Evolutionary conservation across 2,797 vertebrate genomes (phyloP).

Genomic region (Acropternis orthonyx): DNA sequence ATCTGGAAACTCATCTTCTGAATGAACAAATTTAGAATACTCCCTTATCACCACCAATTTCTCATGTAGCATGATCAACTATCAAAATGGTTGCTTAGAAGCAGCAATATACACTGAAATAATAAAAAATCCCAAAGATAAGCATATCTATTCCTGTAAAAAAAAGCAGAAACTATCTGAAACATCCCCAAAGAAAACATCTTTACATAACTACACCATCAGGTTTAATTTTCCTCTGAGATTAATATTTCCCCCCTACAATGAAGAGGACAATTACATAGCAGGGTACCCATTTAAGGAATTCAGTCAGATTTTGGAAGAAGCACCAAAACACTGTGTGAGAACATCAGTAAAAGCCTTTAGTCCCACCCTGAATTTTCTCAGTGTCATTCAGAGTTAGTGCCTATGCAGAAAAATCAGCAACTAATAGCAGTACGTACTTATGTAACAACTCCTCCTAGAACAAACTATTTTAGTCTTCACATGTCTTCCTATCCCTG

Average conservation of each 20-base stretch:
- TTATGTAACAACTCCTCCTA: neutral
- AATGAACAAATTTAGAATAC: neutral
- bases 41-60: neutral
- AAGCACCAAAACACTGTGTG: neutral
- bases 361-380: neutral
- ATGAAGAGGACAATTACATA: neutral
- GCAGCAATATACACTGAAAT: neutral
- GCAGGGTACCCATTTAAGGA: neutral
- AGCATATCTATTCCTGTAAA: neutral
- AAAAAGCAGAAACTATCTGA: neutral
- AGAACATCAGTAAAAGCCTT: neutral
- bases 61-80: neutral
- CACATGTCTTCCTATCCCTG: neutral
- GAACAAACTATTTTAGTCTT: neutral
- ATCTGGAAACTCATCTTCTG: neutral
- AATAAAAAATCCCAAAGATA: rapidly evolving
- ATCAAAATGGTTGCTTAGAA: neutral
- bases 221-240: neutral
- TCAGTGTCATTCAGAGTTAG: neutral
- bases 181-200: neutral
- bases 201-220: neutral
- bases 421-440: neutral
- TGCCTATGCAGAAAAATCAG: neutral
- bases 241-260: neutral
- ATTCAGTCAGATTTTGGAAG: neutral